A percentile compares a stretch with the other conserved stretches of the same genome.
These are phyloP conservation scores for Lepus oiostolus DNA, from an alignment of 2,797 vertebrate species.

Conservation along the genomic window DNA sequence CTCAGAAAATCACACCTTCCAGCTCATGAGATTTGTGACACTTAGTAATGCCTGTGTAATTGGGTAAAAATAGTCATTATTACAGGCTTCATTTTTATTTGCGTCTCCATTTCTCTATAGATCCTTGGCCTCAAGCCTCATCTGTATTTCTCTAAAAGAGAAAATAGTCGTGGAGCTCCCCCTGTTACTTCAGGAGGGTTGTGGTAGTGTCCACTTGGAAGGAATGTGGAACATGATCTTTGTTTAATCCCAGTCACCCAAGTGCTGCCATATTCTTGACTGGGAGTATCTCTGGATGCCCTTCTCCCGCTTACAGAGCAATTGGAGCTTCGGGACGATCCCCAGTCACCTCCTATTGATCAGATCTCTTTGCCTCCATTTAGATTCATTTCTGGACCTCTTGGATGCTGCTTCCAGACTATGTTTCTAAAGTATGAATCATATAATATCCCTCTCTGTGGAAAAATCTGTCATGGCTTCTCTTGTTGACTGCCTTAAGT, in stretches of 20 bases:
- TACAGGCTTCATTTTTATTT: slow-evolving; percentile 73
- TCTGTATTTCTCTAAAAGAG: slow-evolving; percentile 59
- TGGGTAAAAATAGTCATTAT: slow-evolving; percentile 79
- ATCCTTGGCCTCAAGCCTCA: too few relatives aligned
- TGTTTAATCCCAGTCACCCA: neutral
- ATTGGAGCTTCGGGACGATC: neutral
- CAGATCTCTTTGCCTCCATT: slow-evolving; percentile 7
- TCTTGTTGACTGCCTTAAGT: neutral
- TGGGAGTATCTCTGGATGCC: neutral
- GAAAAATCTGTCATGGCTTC: neutral
- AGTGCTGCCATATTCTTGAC: slow-evolving; percentile 4
- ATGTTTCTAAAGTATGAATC: slow-evolving; percentile 15
- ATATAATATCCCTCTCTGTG: neutral
- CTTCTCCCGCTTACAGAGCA: slow-evolving; percentile 30
- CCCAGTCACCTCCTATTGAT: neutral
- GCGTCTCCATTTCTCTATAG: slow-evolving; percentile 65
- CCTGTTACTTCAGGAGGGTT: slow-evolving; percentile 40
- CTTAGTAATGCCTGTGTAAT: slow-evolving; percentile 78
- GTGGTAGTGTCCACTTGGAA: neutral
- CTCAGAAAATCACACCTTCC: slow-evolving; percentile 81
- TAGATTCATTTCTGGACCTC: neutral
- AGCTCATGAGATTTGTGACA: slow-evolving; percentile 77
- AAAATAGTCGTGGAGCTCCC: slow-evolving; percentile 23
- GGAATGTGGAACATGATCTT: neutral
- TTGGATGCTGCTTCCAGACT: neutral